Percentiles rank a stretch among this genome's conserved stretches.
Conservation (phyloP, 2,797 vertebrate genomes). For the Tiaroga cobitis region DNA sequence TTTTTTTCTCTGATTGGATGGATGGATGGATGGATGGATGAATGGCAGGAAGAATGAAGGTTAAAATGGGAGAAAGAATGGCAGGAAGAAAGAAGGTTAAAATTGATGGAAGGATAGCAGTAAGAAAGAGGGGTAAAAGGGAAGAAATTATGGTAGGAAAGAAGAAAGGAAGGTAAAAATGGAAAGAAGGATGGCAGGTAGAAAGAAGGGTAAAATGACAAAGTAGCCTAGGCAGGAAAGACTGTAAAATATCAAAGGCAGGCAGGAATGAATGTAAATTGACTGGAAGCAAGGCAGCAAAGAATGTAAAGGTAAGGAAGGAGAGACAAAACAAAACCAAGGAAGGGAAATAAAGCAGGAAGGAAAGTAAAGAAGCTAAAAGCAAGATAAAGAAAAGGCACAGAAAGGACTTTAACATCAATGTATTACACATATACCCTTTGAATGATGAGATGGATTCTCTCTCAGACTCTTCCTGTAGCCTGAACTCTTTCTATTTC, state of each 20-base stretch:
- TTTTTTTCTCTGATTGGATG: not conserved
- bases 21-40: not conserved
- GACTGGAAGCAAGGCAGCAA: not conserved
- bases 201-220: not conserved
- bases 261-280: not conserved
- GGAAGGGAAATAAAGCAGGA: no score
- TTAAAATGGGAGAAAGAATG: not conserved
- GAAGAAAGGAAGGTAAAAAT: not conserved
- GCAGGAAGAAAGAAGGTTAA: not conserved
- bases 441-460: not conserved
- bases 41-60: not conserved
- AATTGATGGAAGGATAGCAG: not conserved
- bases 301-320: not conserved
- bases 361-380: not conserved
- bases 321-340: not conserved
- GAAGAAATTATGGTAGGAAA: not conserved
- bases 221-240: not conserved
- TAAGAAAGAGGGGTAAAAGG: not conserved
- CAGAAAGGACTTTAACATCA: not conserved
- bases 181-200: not conserved
- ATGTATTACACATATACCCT: not conserved
- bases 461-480: not conserved
- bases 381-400: not conserved
- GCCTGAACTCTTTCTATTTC: constrained; percentile 7
- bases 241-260: not conserved